phyloP scores from a whole-genome alignment of 2,113 vertebrate species.

The Alligator mississippiensis region DNA sequence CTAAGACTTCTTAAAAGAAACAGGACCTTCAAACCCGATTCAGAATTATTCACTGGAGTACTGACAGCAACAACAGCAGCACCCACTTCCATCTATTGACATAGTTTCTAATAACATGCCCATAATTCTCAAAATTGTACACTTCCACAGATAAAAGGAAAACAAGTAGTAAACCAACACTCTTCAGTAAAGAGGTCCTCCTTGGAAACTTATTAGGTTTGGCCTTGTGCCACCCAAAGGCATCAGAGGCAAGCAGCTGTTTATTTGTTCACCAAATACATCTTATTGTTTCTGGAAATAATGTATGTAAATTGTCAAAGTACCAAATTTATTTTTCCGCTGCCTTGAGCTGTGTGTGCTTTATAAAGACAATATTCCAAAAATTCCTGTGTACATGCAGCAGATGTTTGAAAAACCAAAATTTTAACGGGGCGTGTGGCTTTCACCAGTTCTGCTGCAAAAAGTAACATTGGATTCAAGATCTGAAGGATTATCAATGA shows the following conservation, averaged over 20 bases:
- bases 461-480: not conserved
- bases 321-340: slow-evolving; percentile 34
- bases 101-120: not conserved
- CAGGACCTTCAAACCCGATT: slow-evolving; percentile 16
- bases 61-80: slow-evolving; percentile 37
- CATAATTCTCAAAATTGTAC: not conserved
- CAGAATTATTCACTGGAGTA: slow-evolving; percentile 12
- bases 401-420: not conserved
- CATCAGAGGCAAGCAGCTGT: slow-evolving; percentile 35
- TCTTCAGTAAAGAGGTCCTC: not conserved
- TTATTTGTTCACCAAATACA: slow-evolving; percentile 56
- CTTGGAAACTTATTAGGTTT: not conserved
- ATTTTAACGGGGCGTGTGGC: not conserved
- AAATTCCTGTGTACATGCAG: not conserved
- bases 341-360: slow-evolving; percentile 2
- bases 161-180: not conserved
- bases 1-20: not conserved
- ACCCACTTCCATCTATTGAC: slow-evolving; percentile 11
- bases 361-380: not conserved
- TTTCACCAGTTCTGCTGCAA: not conserved
- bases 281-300: slow-evolving; percentile 50
- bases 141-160: slow-evolving; percentile 2
- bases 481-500: not conserved
- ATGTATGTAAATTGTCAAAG: slow-evolving; percentile 46
- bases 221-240: not conserved